Base-by-base conservation (phyloP, 64 coral and sea anemone species). In the Pocillopora verrucosa region DNA sequence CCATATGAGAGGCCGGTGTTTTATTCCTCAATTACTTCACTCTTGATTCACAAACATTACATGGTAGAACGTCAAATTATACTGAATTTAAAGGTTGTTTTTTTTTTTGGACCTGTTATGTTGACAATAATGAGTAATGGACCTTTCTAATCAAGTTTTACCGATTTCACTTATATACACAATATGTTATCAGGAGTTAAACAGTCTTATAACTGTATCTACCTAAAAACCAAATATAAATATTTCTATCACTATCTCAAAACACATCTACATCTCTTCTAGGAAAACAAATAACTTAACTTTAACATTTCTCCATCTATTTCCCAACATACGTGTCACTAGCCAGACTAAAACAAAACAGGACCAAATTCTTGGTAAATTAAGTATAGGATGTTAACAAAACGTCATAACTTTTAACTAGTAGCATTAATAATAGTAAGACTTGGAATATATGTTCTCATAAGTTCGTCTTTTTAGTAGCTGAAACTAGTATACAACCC, bases 221-320 rank as follows among this genome's bases (percentile, higher is more conserved):
- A 85, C 14, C 9, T 19, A 41, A 37, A 72, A 70, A 70, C 65
- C 63, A 85, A 85, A 85, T 72, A 85, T 85, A 85, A 85, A 85
- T 85, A 85, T 85, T 63, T 85, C 69, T 85, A 57, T 72, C 72
- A 85, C 41, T 35, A 22, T 84, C 61, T 84, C 62, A 45, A 68
- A 65, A 82, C 61, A 67, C 60, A 17, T 10, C 60, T 85, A 20
- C 70, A 72, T 72, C 57, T 85, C 22, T 72, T 22, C 72, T 62
- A 26, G 17, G 14, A 62, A 81, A 81, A 79, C 77, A 83, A 83
- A 82, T 65, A 38, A 41, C 60, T 80, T 83, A 67, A 67, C 12
- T 61, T 60, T 34, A 80, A 61, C 24, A 58, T 61, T 61, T 80
- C 12, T 80, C 56, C 57, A 57, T 16, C 61, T 10, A 80, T 80